Base-by-base conservation (phyloP, 2,113 vertebrate genomes). In the Colistium nudipinnis region DNA sequence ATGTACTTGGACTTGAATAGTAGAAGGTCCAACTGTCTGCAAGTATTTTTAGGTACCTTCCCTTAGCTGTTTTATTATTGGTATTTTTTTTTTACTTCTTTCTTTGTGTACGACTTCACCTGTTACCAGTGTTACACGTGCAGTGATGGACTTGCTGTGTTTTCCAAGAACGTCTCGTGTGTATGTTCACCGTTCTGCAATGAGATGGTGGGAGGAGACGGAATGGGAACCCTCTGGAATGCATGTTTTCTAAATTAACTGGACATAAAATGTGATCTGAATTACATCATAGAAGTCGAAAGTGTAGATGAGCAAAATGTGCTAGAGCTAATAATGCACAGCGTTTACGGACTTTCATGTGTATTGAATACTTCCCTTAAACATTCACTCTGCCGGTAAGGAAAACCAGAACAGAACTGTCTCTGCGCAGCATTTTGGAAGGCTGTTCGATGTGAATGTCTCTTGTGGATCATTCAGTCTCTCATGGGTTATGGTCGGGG, bases 41-140 rank as follows among this genome's bases (percentile, higher is more conserved):
- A 44, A 10, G 17, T 30, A 9, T 0, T 0, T 44, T 10, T 52
- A 22, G 53, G 65, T 38, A 22, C 6, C 7, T 51, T 35, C 13
- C 36, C 19, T 44, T 17, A 16, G 5, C 11, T 43, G 16, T 59
- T 28, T 20, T 17, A 1, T 3, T 38, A 38, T 38, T 31, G 12
- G 3, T 20, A 31, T 1, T 33, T 20, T 20, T 28, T 25, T 28
- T 19, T 6, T 0, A n/a, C n/a, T n/a, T n/a, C n/a, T 27, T 41
- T 59, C 9, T 43, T 36, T 59, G n/a, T 52, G 8, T 20, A 17
- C n/a, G 24, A 13, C 19, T 54, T 14, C 51, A 67, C 19, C 2
- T 31, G 43, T 12, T 12, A 2, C 64, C 61, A 79, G 38, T 52
- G 51, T 76, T 74, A 44, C 24, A 33, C 9, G 48, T 67, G 36